phyloP scores from a whole-genome alignment of 1,140 invertebrate species.

The Acromyrmex echinatior region DNA sequence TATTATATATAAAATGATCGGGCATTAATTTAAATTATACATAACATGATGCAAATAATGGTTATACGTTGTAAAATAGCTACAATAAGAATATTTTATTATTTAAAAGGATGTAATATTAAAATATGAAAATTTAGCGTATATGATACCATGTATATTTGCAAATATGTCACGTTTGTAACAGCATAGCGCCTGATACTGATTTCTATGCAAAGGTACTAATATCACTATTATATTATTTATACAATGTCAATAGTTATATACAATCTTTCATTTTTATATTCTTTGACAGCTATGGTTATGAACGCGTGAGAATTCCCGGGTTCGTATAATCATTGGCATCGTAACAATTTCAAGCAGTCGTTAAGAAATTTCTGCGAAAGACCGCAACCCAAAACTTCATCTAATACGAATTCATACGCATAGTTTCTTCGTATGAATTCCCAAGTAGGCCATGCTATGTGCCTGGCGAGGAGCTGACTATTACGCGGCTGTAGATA shows the following conservation, averaged over 20 bases:
- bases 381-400: constrained; percentile 30
- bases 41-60: too few relatives aligned
- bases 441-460: constrained; percentile 65
- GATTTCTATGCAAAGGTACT: not conserved
- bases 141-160: not conserved
- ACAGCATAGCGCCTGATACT: not conserved
- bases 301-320: not conserved
- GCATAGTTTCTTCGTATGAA: constrained; percentile 71
- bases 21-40: constrained; percentile 4
- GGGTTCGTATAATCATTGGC: constrained; percentile 19
- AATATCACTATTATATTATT: not conserved
- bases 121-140: too few relatives aligned
- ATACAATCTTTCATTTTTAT: not conserved
- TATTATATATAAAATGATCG: not conserved
- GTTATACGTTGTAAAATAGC: not conserved
- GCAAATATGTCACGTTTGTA: not conserved
- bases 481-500: constrained; percentile 32
- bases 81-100: not conserved
- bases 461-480: constrained; percentile 12
- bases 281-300: not conserved
- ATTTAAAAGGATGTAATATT: not conserved
- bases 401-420: constrained; percentile 69
- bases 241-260: not conserved
- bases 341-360: constrained; percentile 34
- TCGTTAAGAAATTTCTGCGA: constrained; percentile 60